Evolutionary conservation across 2,888 invertebrate species (phyloP), one percentile per base, ranked within the genome.

Genomic region (Halocaridina rubra): DNA sequence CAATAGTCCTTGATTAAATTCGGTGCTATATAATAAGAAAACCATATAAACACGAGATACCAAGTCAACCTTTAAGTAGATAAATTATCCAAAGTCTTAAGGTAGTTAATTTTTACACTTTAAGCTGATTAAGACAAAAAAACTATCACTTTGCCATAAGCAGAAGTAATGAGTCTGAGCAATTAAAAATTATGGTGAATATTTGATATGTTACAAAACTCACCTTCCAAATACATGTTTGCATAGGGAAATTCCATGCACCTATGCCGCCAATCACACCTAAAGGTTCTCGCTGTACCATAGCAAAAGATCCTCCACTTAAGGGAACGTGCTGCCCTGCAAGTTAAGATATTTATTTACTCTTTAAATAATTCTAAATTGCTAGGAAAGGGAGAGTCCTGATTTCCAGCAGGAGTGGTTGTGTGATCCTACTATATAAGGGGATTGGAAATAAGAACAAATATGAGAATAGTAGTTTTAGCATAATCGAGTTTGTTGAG

Each of bases 181-280:
- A n/a, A n/a, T n/a, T n/a, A n/a, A n/a, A n/a, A n/a, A n/a, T n/a
- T n/a, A n/a, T n/a, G n/a, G n/a, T n/a, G n/a, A n/a, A n/a, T n/a
- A n/a, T n/a, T n/a, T n/a, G n/a, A n/a, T n/a, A n/a, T n/a, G n/a
- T n/a, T n/a, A n/a, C n/a, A n/a, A n/a, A n/a, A n/a, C n/a, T n/a
- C n/a, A 89, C 89, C 89, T 90, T 90, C 90, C 90, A 90, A 7
- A 90, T 88, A 76, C 89, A 89, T 7, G 89, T 90, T 78, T 91
- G 93, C 89, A 93, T 92, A 1, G 93, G 93, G 89, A 92, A 93
- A 89, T 93, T 93, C 93, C 93, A 93, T 1, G 93, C 93, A 3
- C 92, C 93, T 61, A 93, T 92, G 13, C 91, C 92, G 2, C 91
- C 93, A 27, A 92, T 91, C 1, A 93, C 92, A 1, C 93, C 93